These are phyloP conservation scores for Bombylius major DNA, from an alignment of 2,888 invertebrate species.

Conservation along the genomic window DNA sequence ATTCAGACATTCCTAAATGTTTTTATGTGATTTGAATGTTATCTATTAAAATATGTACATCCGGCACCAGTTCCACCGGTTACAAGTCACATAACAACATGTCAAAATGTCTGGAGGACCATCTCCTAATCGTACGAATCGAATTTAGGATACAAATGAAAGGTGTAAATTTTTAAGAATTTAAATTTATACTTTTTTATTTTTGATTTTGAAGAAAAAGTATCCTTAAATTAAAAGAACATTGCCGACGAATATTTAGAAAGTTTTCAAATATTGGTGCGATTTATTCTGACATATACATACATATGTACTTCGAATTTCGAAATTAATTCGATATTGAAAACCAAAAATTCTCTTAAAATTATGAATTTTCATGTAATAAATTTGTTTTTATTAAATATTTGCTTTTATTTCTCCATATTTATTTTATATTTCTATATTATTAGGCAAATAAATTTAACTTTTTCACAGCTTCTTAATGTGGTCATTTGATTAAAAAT, in stretches of 20 bases:
- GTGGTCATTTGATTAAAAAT: constrained; percentile 13
- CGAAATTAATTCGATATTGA: background rate
- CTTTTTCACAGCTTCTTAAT: constrained; percentile 13
- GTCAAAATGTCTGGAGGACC: too few relatives aligned
- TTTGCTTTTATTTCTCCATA: background rate
- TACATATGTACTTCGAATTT: background rate
- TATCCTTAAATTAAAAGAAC: background rate
- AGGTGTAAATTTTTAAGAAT: background rate
- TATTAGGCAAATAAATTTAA: constrained; percentile 11
- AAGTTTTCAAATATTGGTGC: background rate
- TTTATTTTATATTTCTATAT: background rate
- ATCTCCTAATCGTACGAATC: too few relatives aligned
- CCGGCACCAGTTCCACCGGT: too few relatives aligned
- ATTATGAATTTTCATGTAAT: background rate
- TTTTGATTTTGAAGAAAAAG: background rate
- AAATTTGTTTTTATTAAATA: background rate
- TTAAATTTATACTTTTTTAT: background rate
- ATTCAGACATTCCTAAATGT: too few relatives aligned
- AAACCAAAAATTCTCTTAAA: constrained; percentile 6
- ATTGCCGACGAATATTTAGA: background rate
- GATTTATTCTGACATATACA: background rate
- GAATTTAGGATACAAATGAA: background rate
- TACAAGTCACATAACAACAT: too few relatives aligned
- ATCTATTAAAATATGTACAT: too few relatives aligned
- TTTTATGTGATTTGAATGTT: too few relatives aligned